A percentile compares a stretch with the other conserved stretches of the same genome.
These are phyloP conservation scores for Gadus chalcogrammus DNA, from an alignment of 2,113 vertebrate genomes.

Conservation along the genomic window DNA sequence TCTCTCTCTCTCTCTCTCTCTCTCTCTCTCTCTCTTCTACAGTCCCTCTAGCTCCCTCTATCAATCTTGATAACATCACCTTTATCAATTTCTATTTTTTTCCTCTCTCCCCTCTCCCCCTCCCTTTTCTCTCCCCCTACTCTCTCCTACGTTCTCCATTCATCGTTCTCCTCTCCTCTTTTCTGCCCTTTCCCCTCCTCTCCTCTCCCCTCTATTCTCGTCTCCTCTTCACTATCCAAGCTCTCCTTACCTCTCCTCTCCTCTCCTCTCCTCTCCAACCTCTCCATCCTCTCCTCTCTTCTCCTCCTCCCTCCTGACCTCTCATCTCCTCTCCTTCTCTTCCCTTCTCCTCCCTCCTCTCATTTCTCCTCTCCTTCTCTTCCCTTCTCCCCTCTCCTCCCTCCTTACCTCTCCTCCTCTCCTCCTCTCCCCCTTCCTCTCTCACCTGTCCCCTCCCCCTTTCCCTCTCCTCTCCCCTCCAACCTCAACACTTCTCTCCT, in stretches of 20 bases:
- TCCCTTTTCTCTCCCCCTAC: no score
- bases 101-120: no score
- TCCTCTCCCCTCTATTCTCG: no score
- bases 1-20: background rate
- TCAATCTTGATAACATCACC: no score
- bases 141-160: no score
- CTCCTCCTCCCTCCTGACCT: conserved; percentile 15
- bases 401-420: background rate
- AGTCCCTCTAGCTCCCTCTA: background rate
- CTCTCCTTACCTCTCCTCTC: background rate
- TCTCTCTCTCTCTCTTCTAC: background rate
- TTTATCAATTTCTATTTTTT: no score
- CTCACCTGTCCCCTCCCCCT: conserved; percentile 29
- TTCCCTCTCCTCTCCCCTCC: background rate
- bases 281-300: background rate
- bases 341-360: background rate
- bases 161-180: no score
- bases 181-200: no score
- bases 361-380: background rate
- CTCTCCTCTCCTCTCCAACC: background rate
- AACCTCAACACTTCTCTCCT: background rate
- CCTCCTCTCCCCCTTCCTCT: background rate
- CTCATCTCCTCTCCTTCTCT: conserved; percentile 19
- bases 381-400: background rate
- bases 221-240: background rate